phyloP scores from a whole-genome alignment of 2,888 invertebrate species.

The Epinotia brunnichana region DNA sequence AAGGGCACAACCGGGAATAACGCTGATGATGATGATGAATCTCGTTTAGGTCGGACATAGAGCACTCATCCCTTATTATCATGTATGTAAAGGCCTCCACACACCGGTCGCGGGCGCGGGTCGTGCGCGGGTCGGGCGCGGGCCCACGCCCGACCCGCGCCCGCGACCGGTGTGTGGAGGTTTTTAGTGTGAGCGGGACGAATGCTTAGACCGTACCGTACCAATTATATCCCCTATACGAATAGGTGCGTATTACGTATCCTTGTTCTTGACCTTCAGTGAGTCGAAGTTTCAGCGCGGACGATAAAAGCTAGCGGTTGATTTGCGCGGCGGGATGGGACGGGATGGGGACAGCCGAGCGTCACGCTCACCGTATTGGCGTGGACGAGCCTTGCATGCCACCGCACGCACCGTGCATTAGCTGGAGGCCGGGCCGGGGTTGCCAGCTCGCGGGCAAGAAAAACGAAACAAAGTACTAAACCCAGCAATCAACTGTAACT shows the following conservation, averaged over 20 bases:
- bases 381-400: slow-evolving; percentile 18
- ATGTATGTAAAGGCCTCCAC: too few species aligned
- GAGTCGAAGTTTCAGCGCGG: not conserved
- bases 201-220: too few species aligned
- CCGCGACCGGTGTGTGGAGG: too few species aligned
- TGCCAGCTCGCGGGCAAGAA: not conserved
- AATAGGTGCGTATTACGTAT: not conserved
- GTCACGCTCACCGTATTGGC: slow-evolving; percentile 17
- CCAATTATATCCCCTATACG: too few species aligned
- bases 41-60: too few species aligned
- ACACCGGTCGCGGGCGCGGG: too few species aligned
- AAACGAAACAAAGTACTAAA: not conserved
- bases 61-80: too few species aligned
- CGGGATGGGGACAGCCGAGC: slow-evolving; percentile 1
- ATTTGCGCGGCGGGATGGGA: not conserved
- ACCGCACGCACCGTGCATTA: slow-evolving; percentile 10
- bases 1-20: too few species aligned
- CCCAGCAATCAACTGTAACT: not conserved
- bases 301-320: slow-evolving; percentile 8
- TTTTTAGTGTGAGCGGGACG: too few species aligned
- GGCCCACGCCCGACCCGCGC: too few species aligned
- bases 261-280: not conserved
- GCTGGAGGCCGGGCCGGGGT: not conserved
- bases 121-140: too few species aligned
- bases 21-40: too few species aligned